A percentile compares a stretch with the other conserved stretches of the same genome.
Conservation (phyloP, 2,888 invertebrate genomes). For the Hermodice carunculata region DNA sequence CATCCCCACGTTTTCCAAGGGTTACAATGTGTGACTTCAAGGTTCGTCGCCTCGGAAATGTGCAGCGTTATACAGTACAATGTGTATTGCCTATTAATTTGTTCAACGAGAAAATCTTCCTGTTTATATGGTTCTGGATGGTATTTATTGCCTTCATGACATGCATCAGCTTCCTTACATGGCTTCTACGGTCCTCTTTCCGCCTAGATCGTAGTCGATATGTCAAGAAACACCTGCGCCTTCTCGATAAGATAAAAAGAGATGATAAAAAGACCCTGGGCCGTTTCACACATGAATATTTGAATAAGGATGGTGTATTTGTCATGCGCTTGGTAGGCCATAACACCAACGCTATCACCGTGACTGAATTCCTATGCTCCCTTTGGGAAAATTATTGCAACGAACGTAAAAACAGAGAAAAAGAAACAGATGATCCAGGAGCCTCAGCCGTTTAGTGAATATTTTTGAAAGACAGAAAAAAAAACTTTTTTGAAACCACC, state of each 20-base stretch:
- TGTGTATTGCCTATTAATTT: conserved; percentile 66
- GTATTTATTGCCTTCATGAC: conserved; percentile 70
- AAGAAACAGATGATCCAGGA: too few species aligned
- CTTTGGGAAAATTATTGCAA: conserved; percentile 30
- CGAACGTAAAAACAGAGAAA: too few species aligned
- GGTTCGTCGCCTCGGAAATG: conserved; percentile 60
- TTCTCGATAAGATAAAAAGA: conserved; percentile 32
- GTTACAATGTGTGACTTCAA: conserved; percentile 70
- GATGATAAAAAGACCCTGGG: conserved; percentile 23
- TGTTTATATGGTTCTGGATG: conserved; percentile 73
- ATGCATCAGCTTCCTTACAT: conserved; percentile 68
- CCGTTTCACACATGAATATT: conserved; percentile 52
- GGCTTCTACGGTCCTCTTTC: conserved; percentile 56
- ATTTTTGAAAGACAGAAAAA: too few species aligned
- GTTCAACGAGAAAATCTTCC: conserved; percentile 65
- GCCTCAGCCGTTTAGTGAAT: too few species aligned
- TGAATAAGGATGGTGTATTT: conserved; percentile 14
- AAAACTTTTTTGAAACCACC: too few species aligned
- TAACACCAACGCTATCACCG: conserved; percentile 19
- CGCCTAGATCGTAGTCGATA: conserved; percentile 35
- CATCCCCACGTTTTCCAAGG: conserved; percentile 66
- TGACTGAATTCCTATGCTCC: conserved; percentile 17
- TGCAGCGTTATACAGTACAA: conserved; percentile 70
- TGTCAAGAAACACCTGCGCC: conserved; percentile 42
- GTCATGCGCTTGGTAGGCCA: conserved; percentile 10